phyloP scores from a whole-genome alignment of 2,888 invertebrate species.

The Orchestes rusci region DNA sequence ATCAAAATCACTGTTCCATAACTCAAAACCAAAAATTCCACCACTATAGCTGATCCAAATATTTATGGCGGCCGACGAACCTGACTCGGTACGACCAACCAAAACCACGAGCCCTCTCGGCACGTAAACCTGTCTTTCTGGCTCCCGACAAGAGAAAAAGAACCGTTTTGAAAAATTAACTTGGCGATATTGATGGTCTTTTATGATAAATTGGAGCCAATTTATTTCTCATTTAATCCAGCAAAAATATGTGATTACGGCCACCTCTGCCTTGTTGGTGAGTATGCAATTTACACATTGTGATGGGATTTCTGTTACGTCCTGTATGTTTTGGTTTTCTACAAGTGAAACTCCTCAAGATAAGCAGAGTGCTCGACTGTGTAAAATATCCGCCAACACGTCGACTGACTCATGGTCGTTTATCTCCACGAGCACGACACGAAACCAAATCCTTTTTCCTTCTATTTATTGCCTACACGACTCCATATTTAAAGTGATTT shows the following conservation, averaged over 20 bases:
- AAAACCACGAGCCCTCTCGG: constrained; percentile 25
- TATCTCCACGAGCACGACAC: constrained; percentile 28
- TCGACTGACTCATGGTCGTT: constrained; percentile 27
- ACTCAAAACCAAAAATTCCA: no score
- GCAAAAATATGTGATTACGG: no score
- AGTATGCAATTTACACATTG: no score
- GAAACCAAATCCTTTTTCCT: constrained; percentile 32
- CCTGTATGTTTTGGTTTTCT: no score
- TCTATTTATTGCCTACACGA: constrained; percentile 29
- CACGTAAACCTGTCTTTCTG: constrained; percentile 41
- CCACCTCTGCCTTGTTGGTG: no score
- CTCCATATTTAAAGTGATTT: constrained; percentile 27
- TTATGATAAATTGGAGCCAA: constrained; percentile 32
- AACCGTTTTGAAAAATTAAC: no score
- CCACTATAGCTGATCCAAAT: constrained; percentile 41
- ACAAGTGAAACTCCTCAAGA: no score
- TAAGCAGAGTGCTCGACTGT: constrained; percentile 32
- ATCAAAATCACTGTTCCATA: no score
- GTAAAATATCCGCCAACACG: constrained; percentile 32
- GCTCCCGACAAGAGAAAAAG: constrained; percentile 35
- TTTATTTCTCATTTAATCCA: no score
- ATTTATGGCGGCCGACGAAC: constrained; percentile 42
- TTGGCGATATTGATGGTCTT: no score
- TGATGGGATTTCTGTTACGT: no score
- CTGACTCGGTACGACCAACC: constrained; percentile 22